Base-by-base conservation (phyloP, 2,113 vertebrate species). In the Prionailurus viverrinus region DNA sequence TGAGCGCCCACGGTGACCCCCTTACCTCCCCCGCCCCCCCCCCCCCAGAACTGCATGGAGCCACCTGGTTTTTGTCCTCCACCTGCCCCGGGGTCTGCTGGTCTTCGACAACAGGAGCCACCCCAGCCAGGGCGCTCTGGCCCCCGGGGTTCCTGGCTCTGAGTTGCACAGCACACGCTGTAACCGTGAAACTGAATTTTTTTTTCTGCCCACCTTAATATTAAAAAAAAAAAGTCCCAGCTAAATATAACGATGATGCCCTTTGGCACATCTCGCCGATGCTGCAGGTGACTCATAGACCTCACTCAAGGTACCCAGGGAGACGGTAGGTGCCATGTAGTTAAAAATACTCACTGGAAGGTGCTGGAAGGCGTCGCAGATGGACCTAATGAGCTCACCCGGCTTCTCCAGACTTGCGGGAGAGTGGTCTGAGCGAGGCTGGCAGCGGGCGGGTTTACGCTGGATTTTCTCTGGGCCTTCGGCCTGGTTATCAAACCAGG, bases 251-350 rank as follows among this genome's bases (percentile, higher is more conserved):
- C 11, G n/a, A 91, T 19, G 41, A 71, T 89, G 79, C 87, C 93
- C 93, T 94, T 88, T 92, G 96, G 82, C 96, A 96, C 58, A 89
- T 91, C 82, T 71, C 39, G n/a, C 66, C 93, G 79, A 27, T 48
- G 80, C 92, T 86, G 41, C n/a, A 15, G 80, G 68, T 97, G 96
- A 97, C 53, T 97, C 97, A 98, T 31, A 91, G 96, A 66, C 73
- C 73, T 93, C 51, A 45, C 51, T 86, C 36, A 3, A 66, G 83
- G 58, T 58, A 16, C 73, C 36, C 31, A 14, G 80, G 95, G 74
- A 25, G 31, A 66, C 29, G 31, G 80, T 8, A 36, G 27, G 33
- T 53, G 16, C 53, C 21, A 33, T 29, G 39, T 11, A 73, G 82
- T 76, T 96, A 93, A 97, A 91, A 95, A 89, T 92, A 91, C 33